Base-by-base conservation (phyloP, 64 coral and sea anemone genomes). In the Porites lutea region DNA sequence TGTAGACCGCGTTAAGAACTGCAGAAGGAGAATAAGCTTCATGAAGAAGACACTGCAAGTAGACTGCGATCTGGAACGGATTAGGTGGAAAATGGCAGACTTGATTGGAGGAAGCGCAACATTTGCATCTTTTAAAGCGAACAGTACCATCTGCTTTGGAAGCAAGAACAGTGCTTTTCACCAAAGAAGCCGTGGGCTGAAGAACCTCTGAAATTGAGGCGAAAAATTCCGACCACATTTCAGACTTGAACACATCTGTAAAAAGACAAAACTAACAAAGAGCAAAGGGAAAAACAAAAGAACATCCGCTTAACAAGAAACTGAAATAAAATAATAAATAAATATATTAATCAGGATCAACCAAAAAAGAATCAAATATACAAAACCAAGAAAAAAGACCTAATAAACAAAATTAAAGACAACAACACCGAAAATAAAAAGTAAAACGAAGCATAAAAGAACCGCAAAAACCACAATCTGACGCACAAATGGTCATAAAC, bases 51-150 rank as follows among this genome's bases (percentile, higher is more conserved):
- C 37, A 69, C 59, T 69, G 60, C 20, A 83, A 61, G 58, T 83
- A 83, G 58, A 83, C 19, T 54, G 55, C 48, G 13, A 83, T 5
- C 14, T 59, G 60, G 80, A 83, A 83, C 14, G 80, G 80, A 47
- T 20, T 59, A 61, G 80, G 47, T 22, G 80, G 62, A 53, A 87
- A 60, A 87, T 18, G 57, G 46, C 20, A 67, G 62, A 53, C 68
- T 4, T 52, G 47, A 68, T 69, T 78, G 18, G 27, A 43, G 46
- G 15, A 51, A 52, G 83, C 82, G 70, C 91, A 93, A 49, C 82
- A 74, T 67, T 93, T 93, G 82, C 91, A 93, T 14, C 91, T 2
- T 14, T 63, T 68, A 51, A 69, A 93, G 87, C 53, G 67, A 18
- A 87, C 21, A n/a, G 86, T 74, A n/a, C 86, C 86, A 55, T 74